Conservation (phyloP, 2,888 invertebrate species). For the Cremastobaeus sp. region DNA sequence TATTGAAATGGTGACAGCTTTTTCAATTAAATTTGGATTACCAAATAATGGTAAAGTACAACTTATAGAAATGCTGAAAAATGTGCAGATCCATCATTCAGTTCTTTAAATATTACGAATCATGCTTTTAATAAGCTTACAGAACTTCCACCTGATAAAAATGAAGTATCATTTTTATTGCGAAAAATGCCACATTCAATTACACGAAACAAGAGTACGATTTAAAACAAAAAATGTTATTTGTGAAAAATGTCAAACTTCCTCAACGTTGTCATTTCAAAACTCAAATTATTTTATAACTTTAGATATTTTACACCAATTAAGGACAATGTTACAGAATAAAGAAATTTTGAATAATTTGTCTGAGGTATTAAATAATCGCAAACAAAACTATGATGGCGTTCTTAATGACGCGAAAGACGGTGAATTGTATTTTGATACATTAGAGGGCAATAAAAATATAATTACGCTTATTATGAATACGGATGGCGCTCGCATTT, state of each 20-base stretch:
- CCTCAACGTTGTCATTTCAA: not conserved
- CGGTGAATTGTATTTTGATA: constrained; percentile 2
- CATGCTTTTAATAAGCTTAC: constrained; percentile 22
- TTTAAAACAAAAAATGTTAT: constrained; percentile 3
- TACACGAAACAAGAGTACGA: constrained; percentile 12
- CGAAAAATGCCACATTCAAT: constrained; percentile 10
- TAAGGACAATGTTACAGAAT: constrained; percentile 11
- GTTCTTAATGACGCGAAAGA: constrained; percentile 3
- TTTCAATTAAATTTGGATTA: constrained; percentile 13
- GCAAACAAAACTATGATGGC: not conserved
- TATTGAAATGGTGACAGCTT: constrained; percentile 26
- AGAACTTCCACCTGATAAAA: constrained; percentile 24
- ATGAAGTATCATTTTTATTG: constrained; percentile 47
- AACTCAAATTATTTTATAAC: constrained; percentile 21
- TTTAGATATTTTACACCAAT: constrained; percentile 22
- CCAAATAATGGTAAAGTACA: constrained; percentile 15
- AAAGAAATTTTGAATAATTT: not conserved
- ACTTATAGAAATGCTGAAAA: constrained; percentile 28
- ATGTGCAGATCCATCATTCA: constrained; percentile 25
- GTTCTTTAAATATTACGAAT: constrained; percentile 22
- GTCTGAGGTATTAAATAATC: not conserved
- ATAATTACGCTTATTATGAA: constrained; percentile 13
- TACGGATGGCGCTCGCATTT: constrained; percentile 23
- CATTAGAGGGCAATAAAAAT: not conserved
- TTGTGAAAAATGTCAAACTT: constrained; percentile 16